Percentiles rank a stretch among this genome's conserved stretches.
Evolutionary conservation across 2,797 vertebrate species (phyloP).

Genomic region (Champsocephalus gunnari): DNA sequence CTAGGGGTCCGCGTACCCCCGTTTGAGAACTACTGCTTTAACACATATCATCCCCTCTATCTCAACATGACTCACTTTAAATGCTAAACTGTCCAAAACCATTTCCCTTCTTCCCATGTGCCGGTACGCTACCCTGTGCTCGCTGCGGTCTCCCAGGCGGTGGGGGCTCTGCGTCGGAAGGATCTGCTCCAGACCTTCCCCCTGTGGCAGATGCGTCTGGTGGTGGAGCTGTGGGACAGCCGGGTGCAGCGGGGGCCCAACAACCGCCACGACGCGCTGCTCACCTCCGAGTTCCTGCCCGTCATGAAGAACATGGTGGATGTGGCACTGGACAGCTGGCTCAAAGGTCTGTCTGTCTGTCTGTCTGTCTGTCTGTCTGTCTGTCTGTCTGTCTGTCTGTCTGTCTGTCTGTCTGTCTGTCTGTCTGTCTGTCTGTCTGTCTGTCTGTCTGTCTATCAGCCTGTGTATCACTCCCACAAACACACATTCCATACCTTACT

Average conservation of each 20-base stretch:
- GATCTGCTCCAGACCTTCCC: conserved; percentile 91
- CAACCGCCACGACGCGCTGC: conserved; percentile 83
- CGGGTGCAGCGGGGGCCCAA: conserved; percentile 85
- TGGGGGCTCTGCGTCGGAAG: conserved; percentile 85
- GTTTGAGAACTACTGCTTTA: too few relatives aligned
- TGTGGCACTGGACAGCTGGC: conserved; percentile 91
- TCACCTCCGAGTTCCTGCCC: conserved; percentile 94
- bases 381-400: too few relatives aligned
- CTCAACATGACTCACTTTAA: too few relatives aligned
- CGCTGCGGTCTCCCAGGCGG: conserved; percentile 79
- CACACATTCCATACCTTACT: conserved; percentile 42
- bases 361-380: too few relatives aligned
- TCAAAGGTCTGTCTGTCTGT: conserved; percentile 78
- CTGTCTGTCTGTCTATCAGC: conserved; percentile 16
- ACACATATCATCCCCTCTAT: too few relatives aligned
- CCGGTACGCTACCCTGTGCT: too few relatives aligned
- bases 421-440: too few relatives aligned
- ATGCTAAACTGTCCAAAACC: not conserved
- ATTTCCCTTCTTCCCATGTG: too few relatives aligned
- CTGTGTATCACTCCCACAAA: conserved; percentile 49
- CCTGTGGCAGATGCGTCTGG: conserved; percentile 95
- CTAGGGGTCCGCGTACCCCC: too few relatives aligned
- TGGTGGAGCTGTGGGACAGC: conserved; percentile 93
- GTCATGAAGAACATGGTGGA: conserved; percentile 96
- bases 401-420: too few relatives aligned